Base-by-base conservation (phyloP, 35 echinoderm and acorn worm genomes). In the Hemicentrotus pulcherrimus region DNA sequence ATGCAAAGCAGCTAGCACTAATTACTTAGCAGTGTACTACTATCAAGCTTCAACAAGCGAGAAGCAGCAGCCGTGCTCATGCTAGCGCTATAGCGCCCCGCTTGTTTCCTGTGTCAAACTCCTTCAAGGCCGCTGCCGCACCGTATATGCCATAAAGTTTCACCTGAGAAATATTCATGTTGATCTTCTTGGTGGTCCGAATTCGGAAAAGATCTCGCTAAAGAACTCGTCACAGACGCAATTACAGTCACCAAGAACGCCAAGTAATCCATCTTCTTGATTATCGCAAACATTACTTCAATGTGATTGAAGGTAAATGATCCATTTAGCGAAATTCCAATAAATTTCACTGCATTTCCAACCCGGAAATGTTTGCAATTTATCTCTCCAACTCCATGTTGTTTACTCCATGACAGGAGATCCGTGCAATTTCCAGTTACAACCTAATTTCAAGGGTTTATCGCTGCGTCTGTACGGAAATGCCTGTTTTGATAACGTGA, bases 381-480 rank as follows among this genome's bases (percentile, higher is more conserved):
- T 33, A 45, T 90, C 12, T 90, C 32, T 90, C 12, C 32, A 15
- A 28, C 31, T 90, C 88, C 88, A 90, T 90, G 88, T 90, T 90
- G 88, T 90, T 90, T 90, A 90, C 88, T 33, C 46, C 32, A 90
- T n/a, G 88, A 90, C 18, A 32, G 15, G 88, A 2, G 9, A 11
- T 90, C 88, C 88, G 46, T 47, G 88, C 88, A 33, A 90, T 90
- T 45, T 90, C 88, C 88, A 90, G 19, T 90, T 45, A 90, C 88
- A 90, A 90, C 88, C 88, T 90, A 45, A 90, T 90, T 90, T 28
- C 88, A 30, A 16, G 88, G 32, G 30, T 47, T 90, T 90, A 33
- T 45, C 46, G 12, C 31, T 45, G 32, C 32, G 88, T 90, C 11
- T 46, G 88, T 18, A 90, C 88, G 88, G 88, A 90, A 90, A 90